phyloP scores from a whole-genome alignment of 1,140 invertebrate species.

The Pseudomyrmex sp. region DNA sequence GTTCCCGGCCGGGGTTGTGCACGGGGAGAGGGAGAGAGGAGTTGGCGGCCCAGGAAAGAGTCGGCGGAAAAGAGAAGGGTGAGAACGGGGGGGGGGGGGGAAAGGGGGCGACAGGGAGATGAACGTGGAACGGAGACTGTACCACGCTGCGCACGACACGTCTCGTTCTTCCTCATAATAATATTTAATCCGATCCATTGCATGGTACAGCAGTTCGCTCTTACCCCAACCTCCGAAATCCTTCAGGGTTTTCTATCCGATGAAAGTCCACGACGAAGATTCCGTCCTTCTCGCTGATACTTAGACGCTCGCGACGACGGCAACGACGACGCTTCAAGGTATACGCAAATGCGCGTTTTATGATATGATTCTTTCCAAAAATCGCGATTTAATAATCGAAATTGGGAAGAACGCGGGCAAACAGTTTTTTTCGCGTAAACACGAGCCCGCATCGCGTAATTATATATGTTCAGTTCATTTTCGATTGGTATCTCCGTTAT shows the following conservation, averaged over 20 bases:
- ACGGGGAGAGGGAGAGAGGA: slow-evolving; percentile 16
- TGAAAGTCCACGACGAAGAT: slow-evolving; percentile 60
- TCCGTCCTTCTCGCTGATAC: slow-evolving; percentile 58
- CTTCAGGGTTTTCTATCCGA: slow-evolving; percentile 73
- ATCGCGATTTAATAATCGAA: neutral
- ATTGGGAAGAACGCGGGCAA: neutral
- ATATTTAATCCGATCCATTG: slow-evolving; percentile 84
- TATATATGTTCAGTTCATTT: neutral
- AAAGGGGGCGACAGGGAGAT: slow-evolving; percentile 62
- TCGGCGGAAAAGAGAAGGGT: neutral
- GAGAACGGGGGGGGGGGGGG: slow-evolving; percentile 2
- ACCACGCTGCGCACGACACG: slow-evolving; percentile 73
- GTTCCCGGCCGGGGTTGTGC: no score
- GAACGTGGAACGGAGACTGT: slow-evolving; percentile 62
- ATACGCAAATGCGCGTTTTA: neutral
- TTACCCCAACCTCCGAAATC: slow-evolving; percentile 78
- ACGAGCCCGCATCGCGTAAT: neutral
- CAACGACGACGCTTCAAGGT: slow-evolving; percentile 3
- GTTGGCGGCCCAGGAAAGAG: slow-evolving; percentile 36
- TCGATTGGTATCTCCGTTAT: neutral
- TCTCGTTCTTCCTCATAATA: slow-evolving; percentile 82
- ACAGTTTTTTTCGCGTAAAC: neutral
- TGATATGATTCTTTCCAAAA: neutral
- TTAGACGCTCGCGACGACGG: slow-evolving; percentile 13
- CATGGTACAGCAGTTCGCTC: slow-evolving; percentile 82